Conservation (phyloP, 2,888 invertebrate species). For the Andrena bucephala region DNA sequence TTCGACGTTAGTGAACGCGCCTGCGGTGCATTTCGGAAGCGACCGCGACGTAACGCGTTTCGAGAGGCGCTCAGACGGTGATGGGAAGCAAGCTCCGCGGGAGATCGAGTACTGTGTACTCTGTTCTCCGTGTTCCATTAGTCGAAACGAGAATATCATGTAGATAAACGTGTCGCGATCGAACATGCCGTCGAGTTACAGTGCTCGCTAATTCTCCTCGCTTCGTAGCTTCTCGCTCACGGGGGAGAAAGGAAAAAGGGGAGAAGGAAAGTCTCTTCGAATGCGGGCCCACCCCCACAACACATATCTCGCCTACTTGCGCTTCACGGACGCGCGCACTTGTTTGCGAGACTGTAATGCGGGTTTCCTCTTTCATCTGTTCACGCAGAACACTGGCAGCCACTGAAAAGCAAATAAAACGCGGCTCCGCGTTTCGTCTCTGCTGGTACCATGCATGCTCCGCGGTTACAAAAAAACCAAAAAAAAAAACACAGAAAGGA, state of each 20-base stretch:
- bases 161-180: slow-evolving; percentile 36
- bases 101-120: slow-evolving; percentile 2
- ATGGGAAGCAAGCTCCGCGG: neutral
- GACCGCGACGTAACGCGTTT: slow-evolving; percentile 5
- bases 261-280: neutral
- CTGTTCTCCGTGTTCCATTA: slow-evolving; percentile 26
- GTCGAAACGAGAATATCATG: slow-evolving; percentile 24
- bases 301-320: neutral
- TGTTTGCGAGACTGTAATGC: slow-evolving; percentile 43
- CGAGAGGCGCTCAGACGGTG: slow-evolving; percentile 3
- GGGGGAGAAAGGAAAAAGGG: neutral
- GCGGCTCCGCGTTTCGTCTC: slow-evolving; percentile 61
- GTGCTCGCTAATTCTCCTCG: slow-evolving; percentile 20
- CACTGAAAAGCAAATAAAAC: slow-evolving; percentile 68
- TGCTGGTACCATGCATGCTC: slow-evolving; percentile 39
- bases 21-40: neutral
- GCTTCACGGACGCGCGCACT: slow-evolving; percentile 1
- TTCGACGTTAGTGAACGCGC: neutral
- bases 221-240: neutral
- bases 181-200: slow-evolving; percentile 1
- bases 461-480: slow-evolving; percentile 36
- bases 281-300: neutral
- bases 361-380: slow-evolving; percentile 37
- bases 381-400: slow-evolving; percentile 35
- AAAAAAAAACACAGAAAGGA: slow-evolving; percentile 21